Percentiles rank a stretch among this genome's conserved stretches.
Evolutionary conservation across 2,113 vertebrate genomes (phyloP).

Genomic region (Thryonomys swinderianus): DNA sequence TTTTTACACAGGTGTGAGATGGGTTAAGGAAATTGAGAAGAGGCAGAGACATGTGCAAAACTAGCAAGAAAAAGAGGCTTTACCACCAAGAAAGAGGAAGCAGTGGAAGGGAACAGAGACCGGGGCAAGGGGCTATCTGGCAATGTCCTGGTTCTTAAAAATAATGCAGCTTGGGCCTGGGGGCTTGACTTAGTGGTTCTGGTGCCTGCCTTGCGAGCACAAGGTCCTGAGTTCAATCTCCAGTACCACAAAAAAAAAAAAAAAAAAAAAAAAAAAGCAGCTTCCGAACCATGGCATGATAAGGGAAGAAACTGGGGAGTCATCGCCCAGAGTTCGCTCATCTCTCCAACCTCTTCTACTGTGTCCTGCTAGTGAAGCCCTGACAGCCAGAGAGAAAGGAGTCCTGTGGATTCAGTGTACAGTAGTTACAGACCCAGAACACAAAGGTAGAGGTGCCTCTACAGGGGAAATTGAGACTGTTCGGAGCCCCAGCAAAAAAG

Average conservation of each 20-base stretch:
- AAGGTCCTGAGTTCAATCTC: too few species aligned
- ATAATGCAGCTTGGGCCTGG: too few species aligned
- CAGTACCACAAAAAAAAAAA: too few species aligned
- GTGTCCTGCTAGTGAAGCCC: not conserved
- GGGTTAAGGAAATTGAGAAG: not conserved
- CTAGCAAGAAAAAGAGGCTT: not conserved
- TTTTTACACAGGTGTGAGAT: not conserved
- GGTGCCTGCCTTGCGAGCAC: too few species aligned
- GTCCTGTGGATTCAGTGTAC: not conserved
- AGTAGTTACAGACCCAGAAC: not conserved
- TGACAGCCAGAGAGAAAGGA: not conserved
- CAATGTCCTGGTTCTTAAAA: too few species aligned
- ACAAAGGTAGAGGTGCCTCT: not conserved
- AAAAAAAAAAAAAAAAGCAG: too few species aligned
- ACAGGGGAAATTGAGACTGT: not conserved
- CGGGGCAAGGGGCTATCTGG: not conserved
- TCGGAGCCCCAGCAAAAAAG: not conserved
- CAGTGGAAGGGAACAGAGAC: not conserved
- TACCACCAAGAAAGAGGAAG: not conserved
- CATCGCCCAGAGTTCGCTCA: rapidly evolving
- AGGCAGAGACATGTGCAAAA: not conserved
- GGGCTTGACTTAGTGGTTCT: too few species aligned
- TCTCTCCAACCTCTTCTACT: not conserved
- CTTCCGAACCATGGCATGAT: too few species aligned
- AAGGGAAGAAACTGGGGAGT: not conserved